phyloP scores from a whole-genome alignment of 2,113 vertebrate species.

The Catagonus wagneri region DNA sequence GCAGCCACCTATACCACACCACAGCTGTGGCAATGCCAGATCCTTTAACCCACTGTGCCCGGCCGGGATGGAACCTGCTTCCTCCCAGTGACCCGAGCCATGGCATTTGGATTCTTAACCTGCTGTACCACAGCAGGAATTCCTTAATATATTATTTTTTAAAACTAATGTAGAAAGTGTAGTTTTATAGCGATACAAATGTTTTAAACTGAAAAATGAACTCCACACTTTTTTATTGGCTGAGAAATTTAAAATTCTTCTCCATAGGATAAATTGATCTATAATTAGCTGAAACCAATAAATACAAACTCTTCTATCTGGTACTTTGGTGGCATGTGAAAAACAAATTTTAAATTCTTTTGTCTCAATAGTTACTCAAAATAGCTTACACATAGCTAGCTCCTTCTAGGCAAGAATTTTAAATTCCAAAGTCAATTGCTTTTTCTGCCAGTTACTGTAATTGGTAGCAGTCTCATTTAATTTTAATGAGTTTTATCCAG shows the following conservation, averaged over 20 bases:
- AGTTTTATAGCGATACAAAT: background rate
- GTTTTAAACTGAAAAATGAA: background rate
- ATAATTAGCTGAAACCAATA: background rate
- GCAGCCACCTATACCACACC: no score
- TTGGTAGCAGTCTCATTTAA: conserved; percentile 24
- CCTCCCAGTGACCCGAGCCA: no score
- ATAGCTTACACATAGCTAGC: background rate
- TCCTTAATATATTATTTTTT: background rate
- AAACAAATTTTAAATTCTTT: conserved; percentile 16
- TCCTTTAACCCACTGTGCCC: no score
- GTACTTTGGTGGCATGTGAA: background rate
- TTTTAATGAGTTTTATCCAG: conserved; percentile 58
- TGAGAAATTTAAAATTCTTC: background rate
- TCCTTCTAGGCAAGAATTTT: conserved; percentile 43
- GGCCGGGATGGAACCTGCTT: no score
- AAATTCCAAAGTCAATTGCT: conserved; percentile 23
- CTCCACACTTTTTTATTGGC: background rate
- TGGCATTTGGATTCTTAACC: no score
- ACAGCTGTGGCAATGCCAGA: no score
- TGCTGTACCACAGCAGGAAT: no score
- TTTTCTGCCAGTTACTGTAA: conserved; percentile 63
- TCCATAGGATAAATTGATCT: background rate
- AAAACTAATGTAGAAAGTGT: background rate
- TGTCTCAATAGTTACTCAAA: conserved; percentile 19
- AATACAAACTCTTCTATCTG: background rate